phyloP scores from a whole-genome alignment of 2,888 invertebrate genomes.

The Busseola fusca region DNA sequence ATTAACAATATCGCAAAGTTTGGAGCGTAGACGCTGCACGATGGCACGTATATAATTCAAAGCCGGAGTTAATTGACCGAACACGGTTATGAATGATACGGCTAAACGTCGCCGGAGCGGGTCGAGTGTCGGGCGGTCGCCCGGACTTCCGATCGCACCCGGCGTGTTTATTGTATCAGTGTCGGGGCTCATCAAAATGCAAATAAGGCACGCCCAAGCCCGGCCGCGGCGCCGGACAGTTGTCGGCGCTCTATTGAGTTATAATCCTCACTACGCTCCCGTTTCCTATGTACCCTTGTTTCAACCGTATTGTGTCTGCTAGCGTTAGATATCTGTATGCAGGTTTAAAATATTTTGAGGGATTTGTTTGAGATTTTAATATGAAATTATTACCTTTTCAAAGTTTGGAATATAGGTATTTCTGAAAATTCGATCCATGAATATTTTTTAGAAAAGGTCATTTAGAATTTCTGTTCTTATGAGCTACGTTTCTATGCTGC shows the following conservation, averaged over 20 bases:
- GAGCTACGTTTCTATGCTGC: background rate
- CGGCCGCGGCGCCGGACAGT: conserved; percentile 79
- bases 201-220: conserved; percentile 80
- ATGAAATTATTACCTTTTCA: background rate
- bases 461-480: background rate
- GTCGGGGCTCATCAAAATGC: conserved; percentile 88
- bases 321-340: conserved; percentile 50
- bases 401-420: background rate
- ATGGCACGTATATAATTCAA: conserved; percentile 68
- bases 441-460: background rate
- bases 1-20: conserved; percentile 49
- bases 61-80: conserved; percentile 80
- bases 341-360: conserved; percentile 37
- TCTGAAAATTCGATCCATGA: background rate
- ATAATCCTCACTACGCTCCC: conserved; percentile 73
- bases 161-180: conserved; percentile 88
- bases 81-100: conserved; percentile 78
- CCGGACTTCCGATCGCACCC: conserved; percentile 71
- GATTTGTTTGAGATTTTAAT: conserved; percentile 4
- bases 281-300: conserved; percentile 64
- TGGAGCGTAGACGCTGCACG: conserved; percentile 41
- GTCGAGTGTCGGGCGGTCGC: conserved; percentile 63
- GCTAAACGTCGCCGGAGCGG: conserved; percentile 76
- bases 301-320: conserved; percentile 56
- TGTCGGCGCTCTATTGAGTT: conserved; percentile 84